Base-by-base conservation (phyloP, 2,888 invertebrate genomes). In the Agrilus mali region DNA sequence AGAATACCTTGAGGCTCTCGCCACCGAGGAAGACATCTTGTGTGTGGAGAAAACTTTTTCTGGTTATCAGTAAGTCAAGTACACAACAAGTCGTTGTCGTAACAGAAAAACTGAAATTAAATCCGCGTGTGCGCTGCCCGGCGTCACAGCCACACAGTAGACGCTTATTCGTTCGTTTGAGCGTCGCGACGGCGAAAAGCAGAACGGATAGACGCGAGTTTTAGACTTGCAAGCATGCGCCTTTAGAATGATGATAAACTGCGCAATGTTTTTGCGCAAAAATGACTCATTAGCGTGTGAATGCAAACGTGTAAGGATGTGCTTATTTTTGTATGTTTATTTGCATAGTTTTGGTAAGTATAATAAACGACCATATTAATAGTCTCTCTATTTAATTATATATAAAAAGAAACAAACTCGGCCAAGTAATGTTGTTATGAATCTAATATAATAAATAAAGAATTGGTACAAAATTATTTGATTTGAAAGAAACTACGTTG, bases 1-100 rank as follows among this genome's bases (percentile, higher is more conserved):
- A 67, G 83, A 80, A 76, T 92, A 92, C 74, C 88, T 90, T 69
- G 88, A 86, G 66, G 83, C 77, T 75, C 88, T 88, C 69, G 65
- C 64, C 51, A 65, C 66, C 48, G 62, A 60, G 54, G 63, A 64
- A 59, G 65, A 61, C 63, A 54, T 59, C 44, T 44, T 50, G 43
- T 27, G 36, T 22, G 35, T 40, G 34, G n/a, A 34, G 20, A 36
- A 40, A 41, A 35, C 31, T 41, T 31, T 17, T 38, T 37, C 38
- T 44, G 31, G 40, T 47, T 40, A 45, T 47, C 47, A 54, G 58
- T 61, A 64, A 63, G 61, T 62, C 59, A 61, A 58, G 57, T 60
- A 61, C 64, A 58, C 59, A 59, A 57, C 52, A 46, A 45, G 58
- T 54, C 53, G 50, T 48, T 10, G 27, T 27, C 10, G 16, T 35